These are phyloP conservation scores for Pangasius krempfi DNA, from an alignment of 2,797 vertebrate genomes.

Conservation along the genomic window DNA sequence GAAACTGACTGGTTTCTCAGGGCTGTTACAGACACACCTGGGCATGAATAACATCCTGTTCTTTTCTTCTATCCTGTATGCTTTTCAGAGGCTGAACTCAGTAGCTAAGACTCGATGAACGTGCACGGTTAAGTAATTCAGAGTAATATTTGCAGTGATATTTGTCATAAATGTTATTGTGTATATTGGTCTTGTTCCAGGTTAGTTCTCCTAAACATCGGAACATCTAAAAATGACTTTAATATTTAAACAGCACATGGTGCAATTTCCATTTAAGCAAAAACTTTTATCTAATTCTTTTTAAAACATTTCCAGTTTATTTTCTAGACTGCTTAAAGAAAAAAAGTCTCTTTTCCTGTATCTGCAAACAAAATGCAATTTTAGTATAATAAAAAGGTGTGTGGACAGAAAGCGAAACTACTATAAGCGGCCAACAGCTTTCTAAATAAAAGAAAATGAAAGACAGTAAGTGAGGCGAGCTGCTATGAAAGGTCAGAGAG, in stretches of 20 bases:
- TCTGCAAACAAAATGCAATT: conserved; percentile 12
- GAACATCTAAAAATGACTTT: background rate
- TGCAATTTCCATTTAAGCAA: background rate
- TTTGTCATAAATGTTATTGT: background rate
- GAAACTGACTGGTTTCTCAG: conserved; percentile 22
- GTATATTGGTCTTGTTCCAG: background rate
- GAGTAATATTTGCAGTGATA: background rate
- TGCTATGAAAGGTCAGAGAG: conserved; percentile 63
- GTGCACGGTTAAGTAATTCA: background rate
- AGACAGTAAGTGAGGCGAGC: conserved; percentile 30
- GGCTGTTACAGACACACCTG: conserved; percentile 13
- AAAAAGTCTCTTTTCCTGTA: background rate
- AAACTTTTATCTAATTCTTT: background rate
- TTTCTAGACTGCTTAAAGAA: background rate
- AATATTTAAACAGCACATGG: background rate
- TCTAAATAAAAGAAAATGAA: conserved; percentile 42
- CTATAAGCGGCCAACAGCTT: conserved; percentile 44
- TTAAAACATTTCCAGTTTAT: background rate
- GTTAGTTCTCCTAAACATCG: background rate
- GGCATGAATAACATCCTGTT: conserved; percentile 5
- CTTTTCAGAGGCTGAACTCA: background rate
- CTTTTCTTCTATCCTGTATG: conserved; percentile 5
- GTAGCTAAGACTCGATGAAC: background rate
- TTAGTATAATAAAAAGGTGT: background rate
- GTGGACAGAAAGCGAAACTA: conserved; percentile 5